Conservation (phyloP, 64 coral and sea anemone genomes). For the Stylophora pistillata region DNA sequence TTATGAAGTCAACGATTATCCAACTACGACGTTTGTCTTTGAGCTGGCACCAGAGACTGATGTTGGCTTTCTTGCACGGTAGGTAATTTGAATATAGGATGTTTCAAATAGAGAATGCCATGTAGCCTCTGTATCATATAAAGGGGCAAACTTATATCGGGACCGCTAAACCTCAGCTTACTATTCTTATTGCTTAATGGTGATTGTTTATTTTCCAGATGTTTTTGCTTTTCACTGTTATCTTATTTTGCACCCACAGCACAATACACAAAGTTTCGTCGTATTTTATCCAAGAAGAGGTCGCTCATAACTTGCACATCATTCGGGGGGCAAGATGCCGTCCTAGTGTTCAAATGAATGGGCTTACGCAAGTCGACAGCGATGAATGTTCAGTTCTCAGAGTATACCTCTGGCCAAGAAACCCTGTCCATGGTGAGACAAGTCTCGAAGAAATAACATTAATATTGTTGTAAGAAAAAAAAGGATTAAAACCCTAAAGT, state of each 20-base stretch:
- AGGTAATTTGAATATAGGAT: neutral
- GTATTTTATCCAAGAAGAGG: constrained; percentile 82
- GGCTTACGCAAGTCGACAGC: neutral
- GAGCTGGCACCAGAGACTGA: constrained; percentile 52
- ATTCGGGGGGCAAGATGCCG: constrained; percentile 54
- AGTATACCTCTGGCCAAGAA: constrained; percentile 89
- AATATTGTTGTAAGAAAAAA: neutral
- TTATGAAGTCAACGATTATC: constrained; percentile 78
- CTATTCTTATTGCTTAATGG: too few relatives aligned
- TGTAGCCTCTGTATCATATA: too few relatives aligned
- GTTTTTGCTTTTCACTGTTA: neutral
- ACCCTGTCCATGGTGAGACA: constrained; percentile 75
- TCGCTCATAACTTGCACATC: constrained; percentile 94
- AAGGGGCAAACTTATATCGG: too few relatives aligned
- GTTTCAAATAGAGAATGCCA: too few relatives aligned
- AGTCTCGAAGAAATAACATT: neutral
- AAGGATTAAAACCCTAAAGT: too few relatives aligned
- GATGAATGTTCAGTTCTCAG: constrained; percentile 25
- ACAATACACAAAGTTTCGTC: constrained; percentile 73
- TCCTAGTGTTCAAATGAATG: neutral
- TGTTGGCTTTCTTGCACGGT: constrained; percentile 66
- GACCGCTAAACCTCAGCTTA: too few relatives aligned
- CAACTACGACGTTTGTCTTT: constrained; percentile 79
- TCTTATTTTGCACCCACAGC: constrained; percentile 15
- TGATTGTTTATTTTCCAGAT: too few relatives aligned